Evolutionary conservation across 92 coral and sea anemone species (phyloP).

Genomic region (Parazoanthus atlanticus): DNA sequence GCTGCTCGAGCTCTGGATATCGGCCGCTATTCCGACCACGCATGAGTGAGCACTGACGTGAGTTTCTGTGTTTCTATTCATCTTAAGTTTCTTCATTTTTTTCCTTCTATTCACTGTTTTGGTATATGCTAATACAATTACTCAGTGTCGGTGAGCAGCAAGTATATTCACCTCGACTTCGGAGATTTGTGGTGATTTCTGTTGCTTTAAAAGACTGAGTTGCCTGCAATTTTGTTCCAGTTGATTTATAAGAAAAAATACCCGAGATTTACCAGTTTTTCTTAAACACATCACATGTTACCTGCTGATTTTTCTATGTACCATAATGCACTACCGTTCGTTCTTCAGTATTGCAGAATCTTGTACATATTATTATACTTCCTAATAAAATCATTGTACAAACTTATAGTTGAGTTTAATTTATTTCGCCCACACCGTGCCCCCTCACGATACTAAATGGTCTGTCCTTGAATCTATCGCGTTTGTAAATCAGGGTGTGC

Average conservation of each 20-base stretch:
- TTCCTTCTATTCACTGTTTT: not conserved
- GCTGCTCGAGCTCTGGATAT: no score
- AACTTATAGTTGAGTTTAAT: not conserved
- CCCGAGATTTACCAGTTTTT: not conserved
- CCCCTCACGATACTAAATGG: no score
- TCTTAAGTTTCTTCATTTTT: not conserved
- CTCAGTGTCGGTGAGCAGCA: no score
- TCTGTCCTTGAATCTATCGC: not conserved
- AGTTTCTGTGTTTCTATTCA: no score
- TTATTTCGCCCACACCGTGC: no score
- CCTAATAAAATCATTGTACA: conserved; percentile 7
- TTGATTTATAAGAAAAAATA: not conserved
- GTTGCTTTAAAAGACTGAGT: no score
- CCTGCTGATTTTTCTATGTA: not conserved
- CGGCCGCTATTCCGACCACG: no score
- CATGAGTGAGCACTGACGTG: no score
- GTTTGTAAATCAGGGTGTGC: not conserved
- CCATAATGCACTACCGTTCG: not conserved
- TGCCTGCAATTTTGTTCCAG: not conserved
- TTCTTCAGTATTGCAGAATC: not conserved
- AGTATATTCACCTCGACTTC: no score
- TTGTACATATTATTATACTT: not conserved
- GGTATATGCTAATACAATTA: no score
- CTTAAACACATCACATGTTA: no score
- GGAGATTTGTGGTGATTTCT: not conserved